These are phyloP conservation scores for Octomys mimax DNA, from an alignment of 2,797 vertebrate species.

Conservation along the genomic window DNA sequence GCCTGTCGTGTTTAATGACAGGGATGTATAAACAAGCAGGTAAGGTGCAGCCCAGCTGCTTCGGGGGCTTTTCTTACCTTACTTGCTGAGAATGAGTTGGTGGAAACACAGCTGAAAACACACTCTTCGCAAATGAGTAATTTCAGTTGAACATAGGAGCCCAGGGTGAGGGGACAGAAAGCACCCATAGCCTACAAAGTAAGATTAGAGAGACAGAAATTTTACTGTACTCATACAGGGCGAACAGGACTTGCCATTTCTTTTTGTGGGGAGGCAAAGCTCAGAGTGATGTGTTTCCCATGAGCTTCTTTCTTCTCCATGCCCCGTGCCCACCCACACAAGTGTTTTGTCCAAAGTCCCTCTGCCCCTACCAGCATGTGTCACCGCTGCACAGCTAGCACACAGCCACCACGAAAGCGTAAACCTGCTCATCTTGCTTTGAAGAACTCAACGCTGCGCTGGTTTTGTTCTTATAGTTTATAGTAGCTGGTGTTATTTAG, in stretches of 20 bases:
- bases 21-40: constrained; percentile 63
- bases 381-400: not conserved
- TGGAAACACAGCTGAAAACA: constrained; percentile 40
- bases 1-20: constrained; percentile 71
- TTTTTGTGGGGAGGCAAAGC: constrained; percentile 2
- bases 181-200: not conserved
- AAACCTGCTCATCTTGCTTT: not conserved
- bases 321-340: not conserved
- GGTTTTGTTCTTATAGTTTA: not conserved
- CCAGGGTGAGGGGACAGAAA: not conserved
- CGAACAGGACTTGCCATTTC: not conserved
- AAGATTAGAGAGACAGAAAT: constrained; percentile 23
- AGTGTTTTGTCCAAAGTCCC: not conserved
- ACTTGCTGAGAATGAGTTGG: constrained; percentile 50
- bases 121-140: constrained; percentile 21
- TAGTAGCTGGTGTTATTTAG: not conserved
- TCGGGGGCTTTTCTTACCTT: not conserved
- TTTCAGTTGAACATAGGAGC: constrained; percentile 51
- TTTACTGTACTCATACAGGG: not conserved
- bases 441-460: not conserved
- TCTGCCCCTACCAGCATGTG: not conserved
- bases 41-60: constrained; percentile 73
- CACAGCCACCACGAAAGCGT: not conserved
- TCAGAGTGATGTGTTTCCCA: not conserved
- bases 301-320: not conserved